Percentiles rank a stretch among this genome's conserved stretches.
These are phyloP conservation scores for Phataginus tetradactyla DNA, from an alignment of 2,797 vertebrate genomes.

Conservation along the genomic window DNA sequence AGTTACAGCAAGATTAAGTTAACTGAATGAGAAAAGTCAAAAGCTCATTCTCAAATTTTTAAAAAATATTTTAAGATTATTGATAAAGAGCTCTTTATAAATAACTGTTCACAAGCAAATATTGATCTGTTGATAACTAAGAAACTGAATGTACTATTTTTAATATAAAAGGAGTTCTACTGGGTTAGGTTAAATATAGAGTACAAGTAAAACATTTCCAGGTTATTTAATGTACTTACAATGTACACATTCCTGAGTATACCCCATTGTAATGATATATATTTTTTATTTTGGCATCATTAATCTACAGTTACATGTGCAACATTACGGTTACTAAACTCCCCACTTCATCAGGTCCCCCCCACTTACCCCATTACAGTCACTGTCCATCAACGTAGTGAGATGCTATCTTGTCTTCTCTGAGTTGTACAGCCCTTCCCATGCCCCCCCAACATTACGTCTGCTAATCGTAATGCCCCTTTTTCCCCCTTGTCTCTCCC, in stretches of 20 bases:
- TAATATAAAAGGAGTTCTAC: conserved; percentile 37
- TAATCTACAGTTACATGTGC: too few species aligned
- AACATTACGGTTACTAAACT: too few species aligned
- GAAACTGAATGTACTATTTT: conserved; percentile 60
- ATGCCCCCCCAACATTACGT: too few species aligned
- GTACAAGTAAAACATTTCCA: conserved; percentile 67
- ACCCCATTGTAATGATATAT: background rate
- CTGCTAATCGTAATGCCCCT: too few species aligned
- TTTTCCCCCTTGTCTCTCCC: too few species aligned
- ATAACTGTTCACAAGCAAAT: conserved; percentile 60
- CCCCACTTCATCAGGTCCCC: too few species aligned
- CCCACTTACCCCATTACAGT: too few species aligned
- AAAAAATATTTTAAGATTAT: conserved; percentile 26
- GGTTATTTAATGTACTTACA: conserved; percentile 69
- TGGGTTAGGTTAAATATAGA: conserved; percentile 52
- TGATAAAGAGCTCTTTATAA: conserved; percentile 33
- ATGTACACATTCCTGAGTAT: conserved; percentile 69
- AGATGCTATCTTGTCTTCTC: too few species aligned
- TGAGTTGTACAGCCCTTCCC: too few species aligned
- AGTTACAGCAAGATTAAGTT: background rate
- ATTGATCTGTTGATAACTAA: conserved; percentile 19
- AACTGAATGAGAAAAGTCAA: background rate
- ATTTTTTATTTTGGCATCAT: background rate
- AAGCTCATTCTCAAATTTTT: conserved; percentile 32
- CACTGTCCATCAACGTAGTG: too few species aligned